Evolutionary conservation across 2,113 vertebrate species (phyloP).

Genomic region (Atlantisia rogersi): DNA sequence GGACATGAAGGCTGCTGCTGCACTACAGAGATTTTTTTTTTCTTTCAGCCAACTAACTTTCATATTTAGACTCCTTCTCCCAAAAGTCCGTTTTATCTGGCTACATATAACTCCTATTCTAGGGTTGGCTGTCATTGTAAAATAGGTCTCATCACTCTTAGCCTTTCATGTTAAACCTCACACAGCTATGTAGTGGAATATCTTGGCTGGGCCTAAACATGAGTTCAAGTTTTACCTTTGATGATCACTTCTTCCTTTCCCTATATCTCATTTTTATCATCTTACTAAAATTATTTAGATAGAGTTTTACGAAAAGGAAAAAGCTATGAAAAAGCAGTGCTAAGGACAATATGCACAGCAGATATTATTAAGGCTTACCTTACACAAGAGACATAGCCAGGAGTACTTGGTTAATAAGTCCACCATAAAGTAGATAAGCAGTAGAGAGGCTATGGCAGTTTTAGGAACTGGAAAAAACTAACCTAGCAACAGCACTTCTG

Average conservation of each 20-base stretch:
- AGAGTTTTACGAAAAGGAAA: background rate
- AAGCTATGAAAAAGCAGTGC: background rate
- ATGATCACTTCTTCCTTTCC: background rate
- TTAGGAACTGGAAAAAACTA: background rate
- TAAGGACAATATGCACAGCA: background rate
- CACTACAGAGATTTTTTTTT: background rate
- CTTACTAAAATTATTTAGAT: background rate
- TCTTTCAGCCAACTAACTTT: background rate
- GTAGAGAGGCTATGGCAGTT: background rate
- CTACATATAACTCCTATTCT: background rate
- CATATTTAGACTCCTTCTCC: background rate
- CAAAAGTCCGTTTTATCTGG: background rate
- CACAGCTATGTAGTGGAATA: background rate
- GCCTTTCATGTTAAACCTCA: background rate
- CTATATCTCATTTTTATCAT: background rate
- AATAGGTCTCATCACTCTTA: background rate
- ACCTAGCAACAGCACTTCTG: background rate
- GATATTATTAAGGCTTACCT: background rate
- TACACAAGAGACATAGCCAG: background rate
- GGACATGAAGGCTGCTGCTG: background rate
- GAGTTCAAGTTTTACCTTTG: background rate
- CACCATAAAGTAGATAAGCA: background rate
- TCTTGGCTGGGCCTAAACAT: background rate
- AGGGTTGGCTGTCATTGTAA: background rate
- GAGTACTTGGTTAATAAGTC: background rate